These are phyloP conservation scores for Pseudomyrmex concolor DNA, from an alignment of 1,140 invertebrate species.

Conservation along the genomic window DNA sequence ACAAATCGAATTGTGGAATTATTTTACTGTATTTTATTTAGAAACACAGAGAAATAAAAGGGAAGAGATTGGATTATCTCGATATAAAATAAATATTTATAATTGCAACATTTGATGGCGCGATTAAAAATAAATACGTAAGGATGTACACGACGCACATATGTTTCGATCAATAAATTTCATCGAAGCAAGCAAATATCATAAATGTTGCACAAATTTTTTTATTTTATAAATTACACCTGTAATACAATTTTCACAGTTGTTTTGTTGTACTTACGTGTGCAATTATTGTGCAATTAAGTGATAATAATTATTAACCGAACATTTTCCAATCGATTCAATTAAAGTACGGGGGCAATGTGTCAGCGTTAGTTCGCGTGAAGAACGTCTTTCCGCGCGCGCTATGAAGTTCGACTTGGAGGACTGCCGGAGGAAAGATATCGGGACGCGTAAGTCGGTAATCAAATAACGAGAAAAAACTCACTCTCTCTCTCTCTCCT, in stretches of 20 bases:
- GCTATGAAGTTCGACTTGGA: slow-evolving; percentile 6
- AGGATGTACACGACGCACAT: neutral
- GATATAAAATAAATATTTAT: neutral
- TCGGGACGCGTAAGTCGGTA: slow-evolving; percentile 65
- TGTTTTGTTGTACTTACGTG: neutral
- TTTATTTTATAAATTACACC: neutral
- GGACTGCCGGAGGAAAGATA: slow-evolving; percentile 42
- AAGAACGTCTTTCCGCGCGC: slow-evolving; percentile 4
- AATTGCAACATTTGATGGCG: neutral
- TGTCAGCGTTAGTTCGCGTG: neutral
- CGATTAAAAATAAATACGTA: neutral
- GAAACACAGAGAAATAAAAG: neutral
- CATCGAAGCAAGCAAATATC: neutral
- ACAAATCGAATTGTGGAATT: neutral
- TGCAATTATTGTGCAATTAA: neutral
- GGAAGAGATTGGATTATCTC: neutral
- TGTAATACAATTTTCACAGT: neutral
- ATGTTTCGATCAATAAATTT: neutral
- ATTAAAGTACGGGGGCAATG: neutral
- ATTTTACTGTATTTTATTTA: neutral
- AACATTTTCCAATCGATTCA: neutral
- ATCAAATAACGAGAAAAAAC: slow-evolving; percentile 68
- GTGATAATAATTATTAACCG: neutral
- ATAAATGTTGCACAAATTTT: neutral
- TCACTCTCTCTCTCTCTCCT: no score